Evolutionary conservation across 37 sponge, comb jelly and placozoan species (phyloP).

Genomic region (Halisarca cf. caerulea): DNA sequence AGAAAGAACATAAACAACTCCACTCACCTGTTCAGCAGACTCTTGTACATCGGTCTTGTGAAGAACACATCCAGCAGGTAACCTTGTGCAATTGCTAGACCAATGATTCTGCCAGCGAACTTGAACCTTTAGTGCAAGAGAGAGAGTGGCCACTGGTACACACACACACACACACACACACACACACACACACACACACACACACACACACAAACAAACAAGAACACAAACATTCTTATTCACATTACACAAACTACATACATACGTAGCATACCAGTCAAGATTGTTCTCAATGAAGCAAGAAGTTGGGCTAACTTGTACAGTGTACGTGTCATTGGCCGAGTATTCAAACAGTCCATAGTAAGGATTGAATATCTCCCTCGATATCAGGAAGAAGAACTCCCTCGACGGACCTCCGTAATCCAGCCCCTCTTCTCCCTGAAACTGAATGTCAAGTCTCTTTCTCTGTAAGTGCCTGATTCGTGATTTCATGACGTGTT

Average conservation of each 20-base stretch:
- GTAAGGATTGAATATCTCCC: constrained; percentile 91
- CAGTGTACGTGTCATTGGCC: constrained; percentile 90
- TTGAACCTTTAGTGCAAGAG: constrained; percentile 48
- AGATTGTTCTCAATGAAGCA: constrained; percentile 76
- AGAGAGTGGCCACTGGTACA: neutral
- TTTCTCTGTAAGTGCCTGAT: constrained; percentile 70
- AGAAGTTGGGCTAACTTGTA: constrained; percentile 84
- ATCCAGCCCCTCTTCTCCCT: constrained; percentile 89
- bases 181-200: neutral
- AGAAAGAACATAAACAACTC: neutral
- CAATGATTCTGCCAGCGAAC: constrained; percentile 87
- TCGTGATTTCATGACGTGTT: constrained; percentile 44
- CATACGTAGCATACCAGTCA: constrained; percentile 52
- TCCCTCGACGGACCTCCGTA: constrained; percentile 92
- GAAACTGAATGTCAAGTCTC: constrained; percentile 76
- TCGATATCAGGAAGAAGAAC: constrained; percentile 95
- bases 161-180: neutral
- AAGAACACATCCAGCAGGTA: constrained; percentile 93
- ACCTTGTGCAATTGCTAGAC: constrained; percentile 78
- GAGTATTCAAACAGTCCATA: constrained; percentile 97
- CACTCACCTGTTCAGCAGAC: constrained; percentile 64
- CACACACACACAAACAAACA: neutral
- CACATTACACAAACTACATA: constrained; percentile 3
- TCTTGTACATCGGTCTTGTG: constrained; percentile 86
- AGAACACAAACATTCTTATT: neutral